Base-by-base conservation (phyloP, 2,888 invertebrate species). In the Pterostichus madidus region DNA sequence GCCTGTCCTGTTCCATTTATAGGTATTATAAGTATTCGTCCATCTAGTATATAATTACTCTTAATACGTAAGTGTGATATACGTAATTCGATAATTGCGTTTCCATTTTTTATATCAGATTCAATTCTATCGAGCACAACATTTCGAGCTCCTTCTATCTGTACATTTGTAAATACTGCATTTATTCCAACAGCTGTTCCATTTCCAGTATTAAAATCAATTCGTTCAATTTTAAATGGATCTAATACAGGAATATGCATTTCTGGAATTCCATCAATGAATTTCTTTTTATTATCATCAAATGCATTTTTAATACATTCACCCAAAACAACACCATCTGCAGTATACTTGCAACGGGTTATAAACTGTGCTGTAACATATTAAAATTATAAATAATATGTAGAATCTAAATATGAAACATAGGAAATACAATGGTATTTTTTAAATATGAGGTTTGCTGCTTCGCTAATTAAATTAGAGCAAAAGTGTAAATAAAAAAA, bases 11-110 rank as follows among this genome's bases (percentile, higher is more conserved):
- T 91, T 39, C 95, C 95, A n/a, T 91, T 90, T 46, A 95, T 91
- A 0, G 95, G 94, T 87, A 95, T 88, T 92, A 95, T 92, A 85
- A 95, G 90, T 17, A 95, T 90, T 85, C 93, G 93, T 8, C 95
- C 95, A 8, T 92, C 89, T 31, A 95, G 89, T 7, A 89, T 90
- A 88, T 95, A 95, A 77, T 91, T 89, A 0, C 94, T 92, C 46
- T 90, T 91, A 91, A 94, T 92, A 61, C 91, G 90, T 49, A 95
- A 86, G 61, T 91, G 91, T 0, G 95, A 94, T 49, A 95, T 92
- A 56, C 89, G 90, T 15, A 95, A 85, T 52, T 92, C 92, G 6
- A 93, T 89, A 0, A 91, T 88, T 10, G 56, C 10, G 39, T 44
- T 44, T 7, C 24, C 24, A 7, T 83, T 64, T 35, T 2, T 4